Evolutionary conservation across 2,888 invertebrate genomes (phyloP).

Genomic region (Spisula solida): DNA sequence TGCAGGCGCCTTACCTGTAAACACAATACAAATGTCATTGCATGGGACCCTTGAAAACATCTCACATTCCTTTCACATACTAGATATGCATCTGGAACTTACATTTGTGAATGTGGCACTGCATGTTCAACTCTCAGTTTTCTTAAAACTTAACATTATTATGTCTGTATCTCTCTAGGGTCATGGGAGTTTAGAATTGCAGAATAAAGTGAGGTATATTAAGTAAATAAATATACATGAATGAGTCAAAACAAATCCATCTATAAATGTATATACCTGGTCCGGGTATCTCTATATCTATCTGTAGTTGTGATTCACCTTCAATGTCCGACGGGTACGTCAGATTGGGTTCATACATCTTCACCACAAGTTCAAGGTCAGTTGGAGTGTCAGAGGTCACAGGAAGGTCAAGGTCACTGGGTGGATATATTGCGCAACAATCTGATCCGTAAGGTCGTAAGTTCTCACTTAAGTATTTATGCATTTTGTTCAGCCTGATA

Average conservation of each 20-base stretch:
- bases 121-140: too few relatives aligned
- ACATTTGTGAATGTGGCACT: too few relatives aligned
- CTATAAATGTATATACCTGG: slow-evolving; percentile 19
- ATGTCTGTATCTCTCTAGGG: too few relatives aligned
- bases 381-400: slow-evolving; percentile 58
- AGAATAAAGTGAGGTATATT: too few relatives aligned
- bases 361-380: slow-evolving; percentile 73
- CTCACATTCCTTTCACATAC: too few relatives aligned
- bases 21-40: background rate
- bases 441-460: slow-evolving; percentile 79
- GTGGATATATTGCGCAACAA: slow-evolving; percentile 85
- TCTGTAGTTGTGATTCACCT: slow-evolving; percentile 65
- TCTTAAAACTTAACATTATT: too few relatives aligned
- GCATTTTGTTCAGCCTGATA: slow-evolving; percentile 80
- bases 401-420: slow-evolving; percentile 77
- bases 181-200: too few relatives aligned
- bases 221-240: too few relatives aligned
- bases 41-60: too few relatives aligned
- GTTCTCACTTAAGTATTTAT: slow-evolving; percentile 81
- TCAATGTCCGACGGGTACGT: slow-evolving; percentile 72
- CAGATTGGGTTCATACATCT: slow-evolving; percentile 76
- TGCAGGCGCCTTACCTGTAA: slow-evolving; percentile 68
- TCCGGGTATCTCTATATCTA: slow-evolving; percentile 55
- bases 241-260: too few relatives aligned
- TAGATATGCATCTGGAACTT: too few relatives aligned